phyloP scores from a whole-genome alignment of 2,797 vertebrate genomes.

The Lepilemur ruficaudatus region DNA sequence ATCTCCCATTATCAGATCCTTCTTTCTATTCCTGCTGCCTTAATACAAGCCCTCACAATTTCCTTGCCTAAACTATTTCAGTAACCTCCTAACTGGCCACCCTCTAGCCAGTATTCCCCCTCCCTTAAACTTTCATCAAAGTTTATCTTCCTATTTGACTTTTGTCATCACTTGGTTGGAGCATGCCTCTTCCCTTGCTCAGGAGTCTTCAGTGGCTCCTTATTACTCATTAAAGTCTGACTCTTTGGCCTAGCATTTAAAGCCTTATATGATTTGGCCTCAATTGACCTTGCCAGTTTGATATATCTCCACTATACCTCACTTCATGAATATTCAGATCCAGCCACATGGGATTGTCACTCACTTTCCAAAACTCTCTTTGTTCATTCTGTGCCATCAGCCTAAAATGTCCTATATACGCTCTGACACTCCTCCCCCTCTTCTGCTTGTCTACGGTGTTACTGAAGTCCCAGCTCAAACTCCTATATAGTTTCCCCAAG shows the following conservation, averaged over 20 bases:
- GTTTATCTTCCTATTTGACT: background rate
- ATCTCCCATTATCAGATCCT: background rate
- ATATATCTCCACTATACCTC: background rate
- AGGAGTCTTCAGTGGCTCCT: background rate
- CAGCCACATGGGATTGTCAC: background rate
- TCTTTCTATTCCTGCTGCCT: background rate
- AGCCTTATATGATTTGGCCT: background rate
- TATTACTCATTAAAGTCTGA: background rate
- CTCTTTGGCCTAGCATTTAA: background rate
- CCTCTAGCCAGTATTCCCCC: background rate
- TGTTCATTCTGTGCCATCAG: background rate
- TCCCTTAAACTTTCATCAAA: conserved; percentile 4
- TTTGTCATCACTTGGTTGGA: background rate
- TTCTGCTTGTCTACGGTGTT: background rate
- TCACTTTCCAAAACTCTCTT: conserved; percentile 1
- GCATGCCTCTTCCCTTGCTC: background rate
- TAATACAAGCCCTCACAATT: background rate
- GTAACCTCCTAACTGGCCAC: background rate
- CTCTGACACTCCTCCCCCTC: background rate
- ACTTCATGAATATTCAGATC: background rate
- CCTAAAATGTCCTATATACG: background rate
- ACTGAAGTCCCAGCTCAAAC: background rate
- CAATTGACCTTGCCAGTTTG: background rate
- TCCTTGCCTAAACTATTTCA: conserved; percentile 1
- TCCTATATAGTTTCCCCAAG: background rate